A percentile compares a stretch with the other conserved stretches of the same genome.
phyloP scores from a whole-genome alignment of 1,140 invertebrate species.

The Trinorchestia longiramus region DNA sequence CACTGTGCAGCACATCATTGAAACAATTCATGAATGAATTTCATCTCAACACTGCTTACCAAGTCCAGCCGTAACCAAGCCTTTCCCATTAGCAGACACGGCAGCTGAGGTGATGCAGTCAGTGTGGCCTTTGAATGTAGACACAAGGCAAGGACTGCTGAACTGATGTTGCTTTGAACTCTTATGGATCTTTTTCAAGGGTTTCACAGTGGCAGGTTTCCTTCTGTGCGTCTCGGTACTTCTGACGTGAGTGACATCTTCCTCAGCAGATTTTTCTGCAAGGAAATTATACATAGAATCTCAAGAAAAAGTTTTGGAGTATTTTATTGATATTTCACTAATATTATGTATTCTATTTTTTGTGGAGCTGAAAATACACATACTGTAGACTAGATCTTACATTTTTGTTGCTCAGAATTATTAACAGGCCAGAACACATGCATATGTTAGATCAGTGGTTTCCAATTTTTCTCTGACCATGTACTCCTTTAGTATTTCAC shows the following conservation, averaged over 20 bases:
- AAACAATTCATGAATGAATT: too few species aligned
- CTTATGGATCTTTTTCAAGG: background rate
- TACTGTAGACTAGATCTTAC: background rate
- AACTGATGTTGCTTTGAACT: slow-evolving; percentile 8
- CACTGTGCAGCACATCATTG: too few species aligned
- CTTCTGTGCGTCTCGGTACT: background rate
- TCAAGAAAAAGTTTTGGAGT: background rate
- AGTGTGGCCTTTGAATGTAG: slow-evolving; percentile 35
- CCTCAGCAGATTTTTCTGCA: background rate
- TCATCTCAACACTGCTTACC: background rate
- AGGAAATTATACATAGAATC: background rate
- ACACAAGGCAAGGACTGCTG: background rate
- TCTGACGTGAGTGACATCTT: background rate
- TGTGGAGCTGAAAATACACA: too few species aligned
- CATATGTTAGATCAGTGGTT: too few species aligned
- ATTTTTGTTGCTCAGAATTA: background rate
- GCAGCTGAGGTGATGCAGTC: slow-evolving; percentile 15
- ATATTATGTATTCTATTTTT: background rate
- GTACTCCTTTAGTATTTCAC: background rate
- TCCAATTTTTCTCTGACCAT: background rate
- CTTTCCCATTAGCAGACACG: slow-evolving; percentile 32
- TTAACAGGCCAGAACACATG: background rate
- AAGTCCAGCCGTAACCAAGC: background rate
- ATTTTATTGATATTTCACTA: background rate
- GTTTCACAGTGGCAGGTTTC: slow-evolving; percentile 6